Evolutionary conservation across 2,797 vertebrate genomes (phyloP).

Genomic region (Sebastolobus altivelis): DNA sequence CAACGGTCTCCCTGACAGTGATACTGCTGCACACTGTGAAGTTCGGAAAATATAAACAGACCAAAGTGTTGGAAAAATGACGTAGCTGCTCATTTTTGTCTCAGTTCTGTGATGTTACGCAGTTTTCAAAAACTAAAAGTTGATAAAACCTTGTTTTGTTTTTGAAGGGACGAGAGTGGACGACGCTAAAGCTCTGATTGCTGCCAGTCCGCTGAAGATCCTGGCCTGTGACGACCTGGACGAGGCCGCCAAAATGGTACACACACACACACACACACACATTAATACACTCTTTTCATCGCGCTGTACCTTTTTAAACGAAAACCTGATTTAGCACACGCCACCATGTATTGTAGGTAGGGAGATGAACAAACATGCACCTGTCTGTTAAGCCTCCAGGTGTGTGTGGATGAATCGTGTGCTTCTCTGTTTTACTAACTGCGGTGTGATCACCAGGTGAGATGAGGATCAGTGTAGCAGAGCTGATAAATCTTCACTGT

Average conservation of each 20-base stretch:
- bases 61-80: neutral
- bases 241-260: conserved; percentile 98
- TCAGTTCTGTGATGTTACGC: neutral
- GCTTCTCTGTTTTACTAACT: no score
- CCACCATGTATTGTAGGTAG: neutral
- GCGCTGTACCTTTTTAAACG: neutral
- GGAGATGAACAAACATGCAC: no score
- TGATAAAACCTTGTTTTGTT: neutral
- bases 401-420: no score
- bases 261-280: no score
- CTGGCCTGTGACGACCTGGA: conserved; percentile 98
- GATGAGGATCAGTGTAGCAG: no score
- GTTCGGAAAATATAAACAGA: neutral
- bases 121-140: neutral
- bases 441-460: neutral
- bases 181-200: conserved; percentile 97
- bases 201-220: conserved; percentile 96
- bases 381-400: no score
- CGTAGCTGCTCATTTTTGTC: neutral
- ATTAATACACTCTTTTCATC: neutral
- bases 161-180: conserved; percentile 94
- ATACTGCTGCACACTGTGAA: neutral
- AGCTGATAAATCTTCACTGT: neutral
- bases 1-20: neutral
- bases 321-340: neutral